Evolutionary conservation across 2,113 vertebrate species (phyloP), one percentile per base, ranked within the genome.

Genomic region (Coreoperca whiteheadi): DNA sequence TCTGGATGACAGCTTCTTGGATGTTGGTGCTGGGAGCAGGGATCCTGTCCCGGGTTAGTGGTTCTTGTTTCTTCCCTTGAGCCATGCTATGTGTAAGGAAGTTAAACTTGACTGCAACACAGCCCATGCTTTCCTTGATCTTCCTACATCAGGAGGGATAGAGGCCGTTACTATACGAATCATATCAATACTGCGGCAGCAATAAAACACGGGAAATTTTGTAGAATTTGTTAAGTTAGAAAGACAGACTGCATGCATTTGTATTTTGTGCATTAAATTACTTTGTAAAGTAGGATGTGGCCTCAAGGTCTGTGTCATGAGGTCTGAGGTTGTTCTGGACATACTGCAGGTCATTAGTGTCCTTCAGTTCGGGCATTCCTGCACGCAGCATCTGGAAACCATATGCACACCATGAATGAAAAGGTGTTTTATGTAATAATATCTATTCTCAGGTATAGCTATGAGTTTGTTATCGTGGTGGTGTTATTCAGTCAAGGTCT

Each of bases 201-300:
- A 39, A 50, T 43, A 53, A 28, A 32, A 25, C 12, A 23, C 5
- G 16, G 50, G 68, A 48, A 25, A 64, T n/a, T 67, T 23, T 57
- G 1, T 71, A 51, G 25, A 57, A 18, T 59, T 18, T 67, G 1
- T 25, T 76, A 14, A 30, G 56, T 65, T 4, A 46, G 57, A 46
- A 10, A 56, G 12, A 39, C 37, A 34, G 34, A 25, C 4, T 25
- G 51, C 25, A 28, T 41, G 28, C 8, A 12, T 57, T 25, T 51
- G 9, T 54, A 16, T 77, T 32, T 3, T 15, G 25, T 15, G 3
- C 2, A 1, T 74, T 14, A 3, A 34, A 28, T 84, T 96, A 98
- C 97, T 95, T 97, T 82, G 97, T 98, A 43, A 99, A 99, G 89
- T 96, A 96, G 64, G 95, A 97, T 1, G 97, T 97, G 67, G 97